Base-by-base conservation (phyloP, 2,113 vertebrate species). In the Athene noctua region DNA sequence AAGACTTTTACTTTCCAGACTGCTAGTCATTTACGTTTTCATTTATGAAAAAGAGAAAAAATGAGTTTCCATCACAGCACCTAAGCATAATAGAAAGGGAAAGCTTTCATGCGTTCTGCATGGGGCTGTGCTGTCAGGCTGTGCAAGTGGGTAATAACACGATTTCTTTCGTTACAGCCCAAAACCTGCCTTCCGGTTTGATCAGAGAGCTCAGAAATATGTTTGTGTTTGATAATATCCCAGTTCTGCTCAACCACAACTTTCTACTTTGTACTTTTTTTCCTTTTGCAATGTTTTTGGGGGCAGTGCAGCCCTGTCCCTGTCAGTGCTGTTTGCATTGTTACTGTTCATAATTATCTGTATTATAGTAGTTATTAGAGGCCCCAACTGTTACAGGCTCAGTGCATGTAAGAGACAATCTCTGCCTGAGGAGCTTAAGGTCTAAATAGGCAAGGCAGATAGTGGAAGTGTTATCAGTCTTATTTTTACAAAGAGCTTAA, bases 21-120 rank as follows among this genome's bases (percentile, higher is more conserved):
- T 77, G 58, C 73, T 94, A 94, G 91, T 77, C 91, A 91, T 95
- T 97, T 97, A 65, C 10, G 68, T 19, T 91, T 95, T 94, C 88
- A 94, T 97, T 96, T 95, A 84, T 91, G 91, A 94, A 96, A 96
- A 94, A 77, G 62, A 91, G 74, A 52, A 96, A 88, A 96, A 95
- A 89, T n/a, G 34, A 66, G 70, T 62, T 91, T 91, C 80, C 86
- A 81, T 95, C 90, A 68, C 63, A 86, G 89, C 72, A 84, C 83
- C 91, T 83, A 88, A 89, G 74, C 82, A 72, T 80, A 90, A 88
- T 52, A 40, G 86, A 83, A 94, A 92, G 67, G 77, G 92, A 96
- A 93, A 84, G 86, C 74, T 88, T 88, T 92, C 73, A 78, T 67
- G 65, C 22, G 3, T 95, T 97, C 74, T 67, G 85, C 90, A 77